Evolutionary conservation across 2,888 invertebrate genomes (phyloP), one percentile per base, ranked within the genome.

Genomic region (Nomada goodeniana): DNA sequence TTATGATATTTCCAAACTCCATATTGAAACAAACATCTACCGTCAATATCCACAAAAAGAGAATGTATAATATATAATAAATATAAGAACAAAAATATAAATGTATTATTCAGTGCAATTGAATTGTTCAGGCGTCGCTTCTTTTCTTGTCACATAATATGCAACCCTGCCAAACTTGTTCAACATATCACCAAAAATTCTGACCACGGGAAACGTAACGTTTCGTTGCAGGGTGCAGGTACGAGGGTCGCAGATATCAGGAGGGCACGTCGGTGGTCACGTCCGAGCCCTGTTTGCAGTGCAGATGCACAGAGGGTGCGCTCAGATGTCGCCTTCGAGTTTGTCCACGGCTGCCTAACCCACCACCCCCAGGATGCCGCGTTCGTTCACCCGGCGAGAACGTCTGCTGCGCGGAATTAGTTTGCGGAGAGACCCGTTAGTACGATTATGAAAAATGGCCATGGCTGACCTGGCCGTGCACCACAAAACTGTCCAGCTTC

Each of bases 261-360:
- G 96, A 96, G 90, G 96, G 96, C 53, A 94, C 95, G 57, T 94
- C 95, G 79, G 97, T 97, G 87, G 93, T 94, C 80, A 96, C 97
- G 75, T 95, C 95, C 73, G 97, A 97, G 93, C 96, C 97, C 44
- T 98, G 98, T 92, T 94, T 98, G 76, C 96, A 95, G 89, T 98
- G 98, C 94, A 95, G 96, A 85, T 98, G 98, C 94, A 95, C 94
- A 63, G 95, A 95, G 70, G 96, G 96, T 82, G 96, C 96, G 60
- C 94, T 98, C 70, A 95, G 97, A 44, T 98, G 98, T 93, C 96
- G 97, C 70, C 95, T 97, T 80, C 95, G 97, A 84, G 96, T 97
- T 13, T 98, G 98, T 92, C 96, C 96, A 7, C 94, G 96, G 88
- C 95, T 97, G 91, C 97, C 97, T 15, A 96, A 96, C 92, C 96